phyloP scores from a whole-genome alignment of 2,888 invertebrate genomes.

The Chelonus formosanus region DNA sequence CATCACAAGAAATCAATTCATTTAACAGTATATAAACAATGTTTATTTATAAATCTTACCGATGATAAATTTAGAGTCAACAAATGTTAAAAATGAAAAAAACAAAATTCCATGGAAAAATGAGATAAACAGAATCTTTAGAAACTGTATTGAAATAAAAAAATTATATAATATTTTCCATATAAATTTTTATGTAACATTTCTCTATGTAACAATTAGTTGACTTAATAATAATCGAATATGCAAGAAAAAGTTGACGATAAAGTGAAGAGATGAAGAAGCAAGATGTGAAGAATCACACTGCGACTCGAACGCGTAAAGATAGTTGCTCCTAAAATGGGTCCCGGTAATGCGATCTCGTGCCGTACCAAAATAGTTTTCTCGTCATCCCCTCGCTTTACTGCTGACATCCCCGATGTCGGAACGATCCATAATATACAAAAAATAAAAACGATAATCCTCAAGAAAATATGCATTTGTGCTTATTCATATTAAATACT shows the following conservation, averaged over 20 bases:
- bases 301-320: constrained; percentile 53
- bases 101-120: too few species aligned
- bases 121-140: too few species aligned
- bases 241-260: constrained; percentile 26
- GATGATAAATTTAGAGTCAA: too few species aligned
- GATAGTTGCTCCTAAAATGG: constrained; percentile 75
- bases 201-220: too few species aligned
- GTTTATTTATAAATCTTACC: too few species aligned
- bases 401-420: constrained; percentile 34
- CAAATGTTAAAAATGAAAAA: too few species aligned
- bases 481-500: background rate
- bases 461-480: constrained; percentile 46
- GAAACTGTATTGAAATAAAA: too few species aligned
- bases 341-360: constrained; percentile 72
- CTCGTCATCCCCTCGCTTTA: constrained; percentile 58
- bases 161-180: too few species aligned
- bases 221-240: constrained; percentile 4
- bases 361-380: constrained; percentile 68
- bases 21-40: too few species aligned
- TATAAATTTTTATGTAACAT: too few species aligned
- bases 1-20: too few species aligned
- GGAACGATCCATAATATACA: constrained; percentile 10
- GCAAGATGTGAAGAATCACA: constrained; percentile 29
- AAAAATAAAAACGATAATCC: constrained; percentile 40
- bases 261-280: constrained; percentile 18